Conservation (phyloP, 2,888 invertebrate species). For the Drosophila mayaguana region DNA sequence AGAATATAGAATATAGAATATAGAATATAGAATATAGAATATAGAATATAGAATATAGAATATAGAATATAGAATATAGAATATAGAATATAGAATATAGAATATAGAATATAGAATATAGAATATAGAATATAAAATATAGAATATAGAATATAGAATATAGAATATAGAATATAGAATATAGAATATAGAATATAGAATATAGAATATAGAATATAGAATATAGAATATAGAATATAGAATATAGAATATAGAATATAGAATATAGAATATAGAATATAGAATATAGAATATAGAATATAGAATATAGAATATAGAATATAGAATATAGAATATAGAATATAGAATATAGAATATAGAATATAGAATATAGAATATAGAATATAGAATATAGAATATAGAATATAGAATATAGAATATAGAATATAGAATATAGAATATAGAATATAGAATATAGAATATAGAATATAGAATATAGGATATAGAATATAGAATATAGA, state of each 20-base stretch:
- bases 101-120: constrained; percentile 7
- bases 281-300: constrained; percentile 6
- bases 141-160: constrained; percentile 5
- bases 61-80: not conserved
- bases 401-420: constrained; percentile 5
- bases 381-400: constrained; percentile 6
- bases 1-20: constrained; percentile 6
- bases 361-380: constrained; percentile 6
- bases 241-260: constrained; percentile 7
- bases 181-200: constrained; percentile 4
- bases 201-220: constrained; percentile 3
- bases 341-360: constrained; percentile 1
- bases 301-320: constrained; percentile 7
- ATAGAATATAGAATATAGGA: constrained; percentile 4
- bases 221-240: constrained; percentile 6
- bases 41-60: constrained; percentile 6
- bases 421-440: constrained; percentile 7
- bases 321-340: constrained; percentile 6
- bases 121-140: constrained; percentile 2
- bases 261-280: constrained; percentile 7
- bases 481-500: constrained; percentile 4
- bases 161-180: constrained; percentile 4
- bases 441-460: constrained; percentile 7
- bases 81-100: constrained; percentile 2
- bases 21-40: constrained; percentile 6